Base-by-base conservation (phyloP, 2,888 invertebrate species). In the Halictus ligatus region DNA sequence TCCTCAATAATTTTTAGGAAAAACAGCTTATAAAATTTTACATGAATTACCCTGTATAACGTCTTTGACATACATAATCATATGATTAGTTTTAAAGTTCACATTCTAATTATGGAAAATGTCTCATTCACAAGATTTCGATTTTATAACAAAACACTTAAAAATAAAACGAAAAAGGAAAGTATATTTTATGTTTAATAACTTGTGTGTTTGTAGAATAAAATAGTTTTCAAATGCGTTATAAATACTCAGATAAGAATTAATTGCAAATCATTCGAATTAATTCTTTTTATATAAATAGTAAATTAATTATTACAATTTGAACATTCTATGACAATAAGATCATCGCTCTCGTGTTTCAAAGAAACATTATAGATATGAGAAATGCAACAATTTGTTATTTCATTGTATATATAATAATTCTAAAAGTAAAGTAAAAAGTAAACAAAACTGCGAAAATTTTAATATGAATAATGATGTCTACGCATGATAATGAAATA, bases 261-360 rank as follows among this genome's bases (percentile, higher is more conserved):
- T 25, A 72, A 69, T 54, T n/a, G 43, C 21, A n/a, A 35, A 15
- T 74, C n/a, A 58, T 54, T 75, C 15, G 25, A 58, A 58, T 58
- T 75, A 29, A 75, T 54, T 75, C n/a, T 58, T 29, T 72, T 72
- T 29, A 78, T 78, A 58, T 72, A 72, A 54, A 78, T 58, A 72
- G 35, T 43, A 72, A n/a, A n/a, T 72, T 58, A 75, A 40, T 75
- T 58, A 40, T 25, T 75, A 40, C n/a, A 75, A 48, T 75, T 54
- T 75, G 21, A 35, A 40, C 29, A 58, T 58, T 43, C 40, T 18
- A 58, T 58, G 71, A 71, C 40, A 71, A 71, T 43, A 71, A 71
- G n/a, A 71, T 71, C 21, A 71, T 71, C n/a, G 75, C 35, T 8
- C 25, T 75, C 4, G 43, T 75, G 60, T 43, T 60, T 40, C 25